Evolutionary conservation across 1,140 invertebrate genomes (phyloP).

Genomic region (Camponotus floridanus): DNA sequence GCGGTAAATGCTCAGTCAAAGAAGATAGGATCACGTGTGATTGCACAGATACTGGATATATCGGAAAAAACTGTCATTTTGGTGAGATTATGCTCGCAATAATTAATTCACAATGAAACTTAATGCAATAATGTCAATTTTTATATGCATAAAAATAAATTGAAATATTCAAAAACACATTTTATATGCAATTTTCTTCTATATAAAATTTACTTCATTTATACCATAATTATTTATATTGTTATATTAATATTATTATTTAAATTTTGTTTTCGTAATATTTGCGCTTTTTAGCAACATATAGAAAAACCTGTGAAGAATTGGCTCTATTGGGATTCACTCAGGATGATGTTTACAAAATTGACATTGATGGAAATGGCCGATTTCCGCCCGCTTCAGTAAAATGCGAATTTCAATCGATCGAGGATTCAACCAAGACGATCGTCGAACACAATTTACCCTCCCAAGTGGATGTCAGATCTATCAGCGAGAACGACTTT

Average conservation of each 20-base stretch:
- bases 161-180: not conserved
- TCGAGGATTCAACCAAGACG: constrained; percentile 95
- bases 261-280: not conserved
- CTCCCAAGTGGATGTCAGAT: constrained; percentile 95
- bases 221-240: not conserved
- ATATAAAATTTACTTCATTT: not conserved
- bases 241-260: constrained; percentile 6
- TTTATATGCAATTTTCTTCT: not conserved
- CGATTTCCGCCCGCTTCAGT: constrained; percentile 95
- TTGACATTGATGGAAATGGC: constrained; percentile 97
- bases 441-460: constrained; percentile 97
- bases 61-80: constrained; percentile 97
- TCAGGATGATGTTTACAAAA: constrained; percentile 95
- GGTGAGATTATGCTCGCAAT: constrained; percentile 84
- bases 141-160: constrained; percentile 4
- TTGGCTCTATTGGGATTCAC: constrained; percentile 94
- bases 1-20: constrained; percentile 95
- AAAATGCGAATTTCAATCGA: constrained; percentile 95
- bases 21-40: constrained; percentile 95
- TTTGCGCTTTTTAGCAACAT: constrained; percentile 88
- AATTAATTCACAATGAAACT: constrained; percentile 28
- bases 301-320: constrained; percentile 96
- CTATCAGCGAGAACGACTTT: constrained; percentile 91
- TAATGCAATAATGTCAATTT: not conserved
- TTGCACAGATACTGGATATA: constrained; percentile 94